Evolutionary conservation across 2,113 vertebrate genomes (phyloP).

Genomic region (Chinchilla lanigera): DNA sequence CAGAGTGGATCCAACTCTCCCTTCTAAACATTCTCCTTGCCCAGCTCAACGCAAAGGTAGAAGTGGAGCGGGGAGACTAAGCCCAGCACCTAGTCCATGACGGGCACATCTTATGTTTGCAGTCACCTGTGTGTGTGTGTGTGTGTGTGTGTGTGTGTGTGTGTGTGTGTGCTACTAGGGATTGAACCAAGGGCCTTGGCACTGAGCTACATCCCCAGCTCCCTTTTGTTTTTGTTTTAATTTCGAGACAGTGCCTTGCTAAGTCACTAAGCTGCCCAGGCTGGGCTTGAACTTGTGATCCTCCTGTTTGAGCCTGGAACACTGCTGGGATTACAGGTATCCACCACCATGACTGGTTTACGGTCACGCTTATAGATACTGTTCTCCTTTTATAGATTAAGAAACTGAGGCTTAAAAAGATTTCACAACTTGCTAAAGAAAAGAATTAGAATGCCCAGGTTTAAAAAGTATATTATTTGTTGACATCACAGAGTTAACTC

Average conservation of each 20-base stretch:
- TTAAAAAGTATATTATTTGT: not conserved
- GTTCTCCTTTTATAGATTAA: not conserved
- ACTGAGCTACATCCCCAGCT: not conserved
- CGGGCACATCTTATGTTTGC: not conserved
- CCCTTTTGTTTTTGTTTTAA: not conserved
- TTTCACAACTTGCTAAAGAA: constrained; percentile 1
- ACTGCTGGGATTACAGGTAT: not conserved
- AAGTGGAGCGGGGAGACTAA: not conserved
- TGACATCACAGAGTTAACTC: not conserved
- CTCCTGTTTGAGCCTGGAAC: not conserved
- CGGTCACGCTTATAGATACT: not conserved
- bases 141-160: not conserved
- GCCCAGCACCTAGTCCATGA: not conserved
- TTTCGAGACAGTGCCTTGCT: not conserved
- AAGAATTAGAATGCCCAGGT: not conserved
- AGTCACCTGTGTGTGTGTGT: not conserved
- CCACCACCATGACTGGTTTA: not conserved
- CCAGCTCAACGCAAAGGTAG: not conserved
- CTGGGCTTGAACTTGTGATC: not conserved
- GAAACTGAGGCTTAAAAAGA: not conserved
- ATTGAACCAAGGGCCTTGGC: not conserved
- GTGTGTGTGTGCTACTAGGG: not conserved
- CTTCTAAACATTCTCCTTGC: not conserved
- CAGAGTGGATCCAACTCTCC: not conserved
- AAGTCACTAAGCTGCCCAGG: not conserved